Base-by-base conservation (phyloP, 2,113 vertebrate genomes). In the Clupea harengus region DNA sequence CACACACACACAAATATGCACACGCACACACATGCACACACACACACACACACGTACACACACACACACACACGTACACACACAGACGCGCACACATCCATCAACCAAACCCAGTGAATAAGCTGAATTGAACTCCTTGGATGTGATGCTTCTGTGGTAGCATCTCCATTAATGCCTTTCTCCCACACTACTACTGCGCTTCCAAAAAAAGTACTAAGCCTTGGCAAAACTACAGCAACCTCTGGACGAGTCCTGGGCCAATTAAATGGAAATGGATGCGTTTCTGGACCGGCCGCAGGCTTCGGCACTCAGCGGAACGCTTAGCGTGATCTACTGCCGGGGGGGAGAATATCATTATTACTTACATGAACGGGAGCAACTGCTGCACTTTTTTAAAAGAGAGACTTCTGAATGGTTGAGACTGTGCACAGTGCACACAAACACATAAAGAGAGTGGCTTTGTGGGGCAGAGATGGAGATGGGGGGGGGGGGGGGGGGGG, bases 211-310 rank as follows among this genome's bases (percentile, higher is more conserved):
- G 54, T 22, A 60, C 54, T 60, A 20, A 20, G 54, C 22, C 54
- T 60, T 60, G 54, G 54, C 54, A 60, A 60, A 22, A 20, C 18
- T 60, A 22, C 54, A 60, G 54, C 54, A 60, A 60, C 54, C 54
- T 60, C 54, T 60, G 11, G 64, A 72, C 25, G 64, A 72, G 64
- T 72, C 11, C 8, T 22, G 0, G 25, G 64, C 64, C 64, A 72
- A 72, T 72, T 72, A 72, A 28, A 72, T 72, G 64, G 64, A 72
- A 72, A 72, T 72, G 64, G 25, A 72, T 72, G 64, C 64, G 64
- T 15, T 72, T 25, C 64, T 72, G 64, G 64, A 32, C 64, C 9
- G 64, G 32, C 64, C 64, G 13, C 64, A 28, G 64, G 64, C 64
- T 28, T 25, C 64, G 11, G 64, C 28, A 32, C 64, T 72, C 64